A percentile compares a stretch with the other conserved stretches of the same genome.
These are phyloP conservation scores for Pogonophryne albipinna DNA, from an alignment of 2,797 vertebrate genomes.

Conservation along the genomic window DNA sequence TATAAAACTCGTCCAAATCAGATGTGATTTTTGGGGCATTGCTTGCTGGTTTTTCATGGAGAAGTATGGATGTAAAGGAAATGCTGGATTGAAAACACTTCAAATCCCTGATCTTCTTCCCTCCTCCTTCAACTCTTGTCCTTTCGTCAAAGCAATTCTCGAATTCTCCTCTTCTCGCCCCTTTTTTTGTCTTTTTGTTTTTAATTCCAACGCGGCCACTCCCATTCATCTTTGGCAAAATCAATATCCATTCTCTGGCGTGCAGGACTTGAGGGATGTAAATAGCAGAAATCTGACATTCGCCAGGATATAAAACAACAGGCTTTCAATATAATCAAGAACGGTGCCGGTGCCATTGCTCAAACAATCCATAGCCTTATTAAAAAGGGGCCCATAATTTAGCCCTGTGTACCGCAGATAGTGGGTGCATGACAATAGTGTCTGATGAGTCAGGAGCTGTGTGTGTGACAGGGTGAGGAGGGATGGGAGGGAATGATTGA, in stretches of 20 bases:
- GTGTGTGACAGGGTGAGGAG: slow-evolving; percentile 53
- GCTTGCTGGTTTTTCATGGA: no score
- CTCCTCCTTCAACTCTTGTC: neutral
- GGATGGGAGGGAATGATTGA: slow-evolving; percentile 29
- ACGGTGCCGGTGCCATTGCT: slow-evolving; percentile 60
- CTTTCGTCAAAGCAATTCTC: slow-evolving; percentile 6
- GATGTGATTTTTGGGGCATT: no score
- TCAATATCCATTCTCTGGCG: slow-evolving; percentile 81
- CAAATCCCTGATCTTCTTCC: neutral
- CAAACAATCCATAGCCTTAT: slow-evolving; percentile 85
- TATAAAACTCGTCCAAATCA: no score
- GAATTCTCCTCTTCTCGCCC: slow-evolving; percentile 1
- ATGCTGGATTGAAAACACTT: neutral
- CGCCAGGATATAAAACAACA: slow-evolving; percentile 82
- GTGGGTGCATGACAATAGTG: slow-evolving; percentile 62
- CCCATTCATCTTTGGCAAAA: slow-evolving; percentile 74
- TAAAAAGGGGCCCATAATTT: slow-evolving; percentile 82
- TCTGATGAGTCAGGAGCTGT: slow-evolving; percentile 75
- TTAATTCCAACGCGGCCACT: slow-evolving; percentile 63
- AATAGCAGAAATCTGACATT: slow-evolving; percentile 85
- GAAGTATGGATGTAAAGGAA: no score
- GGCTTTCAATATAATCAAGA: slow-evolving; percentile 83
- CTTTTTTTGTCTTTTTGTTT: slow-evolving; percentile 68
- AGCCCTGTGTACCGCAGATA: slow-evolving; percentile 30
- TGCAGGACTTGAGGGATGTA: slow-evolving; percentile 78